A percentile compares a stretch with the other conserved stretches of the same genome.
phyloP scores from a whole-genome alignment of 2,888 invertebrate species.

The Pseudoips prasinana region DNA sequence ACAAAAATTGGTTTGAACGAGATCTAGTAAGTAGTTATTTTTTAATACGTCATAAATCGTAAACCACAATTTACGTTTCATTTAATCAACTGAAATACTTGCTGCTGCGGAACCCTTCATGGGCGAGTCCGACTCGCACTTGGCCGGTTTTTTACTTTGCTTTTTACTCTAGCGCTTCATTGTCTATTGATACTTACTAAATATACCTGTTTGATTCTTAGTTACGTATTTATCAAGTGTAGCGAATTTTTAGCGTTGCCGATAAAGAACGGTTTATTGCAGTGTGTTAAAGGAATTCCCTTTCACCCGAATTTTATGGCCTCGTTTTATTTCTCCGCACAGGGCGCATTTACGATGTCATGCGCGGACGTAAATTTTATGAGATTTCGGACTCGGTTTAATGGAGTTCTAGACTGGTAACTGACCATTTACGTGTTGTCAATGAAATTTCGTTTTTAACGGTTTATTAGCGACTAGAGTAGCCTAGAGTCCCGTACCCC shows the following conservation, averaged over 20 bases:
- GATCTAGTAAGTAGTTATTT: no score
- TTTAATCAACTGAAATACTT: no score
- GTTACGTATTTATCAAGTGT: slow-evolving; percentile 26
- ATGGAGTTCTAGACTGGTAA: slow-evolving; percentile 48
- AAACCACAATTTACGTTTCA: no score
- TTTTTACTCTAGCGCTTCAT: no score
- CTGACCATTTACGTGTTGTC: slow-evolving; percentile 50
- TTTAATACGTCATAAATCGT: no score
- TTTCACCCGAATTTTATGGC: slow-evolving; percentile 58
- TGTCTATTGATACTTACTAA: no score
- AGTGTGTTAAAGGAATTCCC: slow-evolving; percentile 48
- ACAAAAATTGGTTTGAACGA: no score
- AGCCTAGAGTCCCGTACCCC: no score
- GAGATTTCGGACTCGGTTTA: slow-evolving; percentile 59
- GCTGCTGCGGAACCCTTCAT: no score
- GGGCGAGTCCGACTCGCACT: no score
- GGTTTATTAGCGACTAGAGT: slow-evolving; percentile 7
- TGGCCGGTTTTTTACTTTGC: no score
- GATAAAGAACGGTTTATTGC: slow-evolving; percentile 45
- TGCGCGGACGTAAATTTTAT: slow-evolving; percentile 70
- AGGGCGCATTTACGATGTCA: slow-evolving; percentile 67
- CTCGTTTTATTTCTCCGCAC: slow-evolving; percentile 53
- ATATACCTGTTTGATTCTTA: slow-evolving; percentile 14
- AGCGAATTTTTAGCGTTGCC: slow-evolving; percentile 29
- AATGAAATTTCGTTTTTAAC: slow-evolving; percentile 39